These are phyloP conservation scores for Myrmecobius fasciatus DNA, from an alignment of 2,113 vertebrate genomes.

Conservation along the genomic window DNA sequence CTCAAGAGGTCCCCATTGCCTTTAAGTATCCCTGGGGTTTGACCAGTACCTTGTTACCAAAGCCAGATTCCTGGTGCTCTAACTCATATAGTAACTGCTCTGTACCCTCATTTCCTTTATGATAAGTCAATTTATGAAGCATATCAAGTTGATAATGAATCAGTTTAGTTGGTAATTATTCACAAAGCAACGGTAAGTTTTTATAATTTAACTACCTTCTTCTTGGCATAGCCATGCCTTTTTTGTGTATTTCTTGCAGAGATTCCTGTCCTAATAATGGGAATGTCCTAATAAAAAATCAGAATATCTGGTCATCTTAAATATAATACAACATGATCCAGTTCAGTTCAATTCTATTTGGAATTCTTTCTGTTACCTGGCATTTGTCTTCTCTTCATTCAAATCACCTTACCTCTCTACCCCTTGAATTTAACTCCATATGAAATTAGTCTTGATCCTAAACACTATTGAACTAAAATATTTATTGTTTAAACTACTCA, in stretches of 20 bases:
- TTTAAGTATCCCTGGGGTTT: neutral
- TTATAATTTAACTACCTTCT: neutral
- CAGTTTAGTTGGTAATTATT: neutral
- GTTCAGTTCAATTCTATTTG: neutral
- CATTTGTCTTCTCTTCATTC: neutral
- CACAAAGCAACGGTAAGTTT: neutral
- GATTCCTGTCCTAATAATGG: neutral
- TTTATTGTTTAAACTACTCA: neutral
- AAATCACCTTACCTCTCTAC: neutral
- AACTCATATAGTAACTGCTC: neutral
- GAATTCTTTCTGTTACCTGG: neutral
- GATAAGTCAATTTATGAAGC: neutral
- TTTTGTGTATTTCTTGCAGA: neutral
- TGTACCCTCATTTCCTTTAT: neutral
- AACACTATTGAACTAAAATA: neutral
- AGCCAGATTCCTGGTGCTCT: neutral
- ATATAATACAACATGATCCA: neutral
- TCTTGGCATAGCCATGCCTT: neutral
- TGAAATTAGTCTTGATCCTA: neutral
- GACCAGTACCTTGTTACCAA: neutral
- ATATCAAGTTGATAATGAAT: neutral
- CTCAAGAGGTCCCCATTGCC: neutral
- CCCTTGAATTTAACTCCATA: rapidly evolving
- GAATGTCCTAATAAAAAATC: neutral
- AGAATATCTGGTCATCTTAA: neutral